Conservation (phyloP, 2,113 vertebrate genomes). For the Opisthocomus hoazin region DNA sequence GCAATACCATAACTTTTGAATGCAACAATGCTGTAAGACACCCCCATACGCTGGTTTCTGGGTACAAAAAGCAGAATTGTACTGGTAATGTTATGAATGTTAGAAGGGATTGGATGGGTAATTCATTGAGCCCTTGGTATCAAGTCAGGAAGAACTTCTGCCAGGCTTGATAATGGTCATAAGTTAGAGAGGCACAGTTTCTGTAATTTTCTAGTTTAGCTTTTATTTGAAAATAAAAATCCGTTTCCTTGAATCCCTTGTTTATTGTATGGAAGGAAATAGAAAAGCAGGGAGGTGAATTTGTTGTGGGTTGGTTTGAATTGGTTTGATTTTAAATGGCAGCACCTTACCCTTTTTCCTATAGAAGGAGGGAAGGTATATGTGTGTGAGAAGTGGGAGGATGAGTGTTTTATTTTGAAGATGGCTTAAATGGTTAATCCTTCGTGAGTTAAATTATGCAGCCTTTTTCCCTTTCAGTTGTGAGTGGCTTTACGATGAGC, state of each 20-base stretch:
- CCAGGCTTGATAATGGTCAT: neutral
- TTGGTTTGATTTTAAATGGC: neutral
- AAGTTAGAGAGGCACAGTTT: neutral
- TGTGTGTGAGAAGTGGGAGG: neutral
- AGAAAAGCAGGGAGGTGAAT: neutral
- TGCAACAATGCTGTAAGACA: neutral
- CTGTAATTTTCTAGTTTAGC: neutral
- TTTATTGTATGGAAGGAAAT: neutral
- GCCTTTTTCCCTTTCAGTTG: neutral
- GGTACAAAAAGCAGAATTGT: neutral
- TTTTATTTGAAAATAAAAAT: neutral
- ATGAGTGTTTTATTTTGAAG: neutral
- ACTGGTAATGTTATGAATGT: neutral
- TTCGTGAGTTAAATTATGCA: neutral
- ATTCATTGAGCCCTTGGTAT: neutral
- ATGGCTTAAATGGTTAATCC: neutral
- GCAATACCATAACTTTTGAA: neutral
- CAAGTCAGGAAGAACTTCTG: neutral
- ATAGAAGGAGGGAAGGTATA: neutral
- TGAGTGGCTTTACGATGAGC: neutral
- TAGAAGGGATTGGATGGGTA: neutral
- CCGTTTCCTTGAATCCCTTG: neutral
- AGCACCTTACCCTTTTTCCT: neutral
- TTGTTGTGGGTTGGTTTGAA: neutral
- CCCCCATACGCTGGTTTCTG: neutral